Evolutionary conservation across 2,888 invertebrate species (phyloP), one percentile per base, ranked within the genome.

Genomic region (Gandaritis pyraliata): DNA sequence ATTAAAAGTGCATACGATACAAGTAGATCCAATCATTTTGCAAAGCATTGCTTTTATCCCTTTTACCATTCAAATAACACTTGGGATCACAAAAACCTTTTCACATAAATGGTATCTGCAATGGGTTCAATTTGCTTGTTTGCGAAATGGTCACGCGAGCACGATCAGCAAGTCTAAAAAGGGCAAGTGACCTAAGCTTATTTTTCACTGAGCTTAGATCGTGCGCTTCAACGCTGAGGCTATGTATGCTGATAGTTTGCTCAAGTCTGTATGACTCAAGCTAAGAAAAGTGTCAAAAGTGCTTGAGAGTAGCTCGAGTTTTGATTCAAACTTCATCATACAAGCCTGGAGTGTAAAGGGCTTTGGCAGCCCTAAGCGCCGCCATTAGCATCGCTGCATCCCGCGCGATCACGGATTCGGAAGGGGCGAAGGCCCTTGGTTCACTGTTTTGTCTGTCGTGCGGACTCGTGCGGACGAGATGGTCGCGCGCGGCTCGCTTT

Each of bases 341-440:
- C 33, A 8, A 33, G 33, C 33, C 30, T 30, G 33, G 41, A 50
- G 16, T 16, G 41, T 36, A 47, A 65, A 59, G 52, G 52, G 61
- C 58, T 58, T 55, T 51, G 75, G 68, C 81, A 82, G 72, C 82
- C 81, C 81, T 82, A 77, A 59, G 66, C 64, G 60, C 45, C 46
- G 43, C 81, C 84, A 84, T 88, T 86, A 87, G 82, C 85, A 87
- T 87, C 79, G 81, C 86, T 89, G 90, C 88, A 90, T 91, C 90
- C 86, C 87, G 81, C 82, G 83, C 86, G 89, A 86, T 87, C 88
- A 89, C 83, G 82, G 85, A 82, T 85, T 88, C 88, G 86, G 90
- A 89, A 90, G 89, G 90, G 91, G 86, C 86, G 85, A 86, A 85
- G 86, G 87, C 88, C 88, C 89, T 85, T 78, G 86, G 80, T 81